Percentiles rank a stretch among this genome's conserved stretches.
These are phyloP conservation scores for Aldabrachelys gigantea DNA, from an alignment of 2,113 vertebrate species.

Conservation along the genomic window DNA sequence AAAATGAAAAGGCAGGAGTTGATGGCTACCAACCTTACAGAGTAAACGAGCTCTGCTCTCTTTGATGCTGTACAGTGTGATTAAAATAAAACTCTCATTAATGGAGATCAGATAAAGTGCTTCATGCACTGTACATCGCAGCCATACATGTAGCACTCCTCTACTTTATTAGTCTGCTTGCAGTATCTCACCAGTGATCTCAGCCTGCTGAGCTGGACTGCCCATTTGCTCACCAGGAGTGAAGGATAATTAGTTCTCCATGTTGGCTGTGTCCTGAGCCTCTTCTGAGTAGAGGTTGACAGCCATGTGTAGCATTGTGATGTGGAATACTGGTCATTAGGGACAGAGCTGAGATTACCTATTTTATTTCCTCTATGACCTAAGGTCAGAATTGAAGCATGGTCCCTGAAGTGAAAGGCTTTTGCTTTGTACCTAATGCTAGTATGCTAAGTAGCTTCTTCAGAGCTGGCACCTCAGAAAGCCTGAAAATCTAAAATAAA, in stretches of 20 bases:
- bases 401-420: conserved; percentile 42
- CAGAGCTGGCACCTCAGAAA: conserved; percentile 41
- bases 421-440: conserved; percentile 14
- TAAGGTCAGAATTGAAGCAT: conserved; percentile 47
- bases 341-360: conserved; percentile 61
- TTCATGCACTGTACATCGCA: conserved; percentile 50
- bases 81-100: conserved; percentile 74
- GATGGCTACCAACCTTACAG: background rate
- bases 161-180: conserved; percentile 61
- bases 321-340: conserved; percentile 45
- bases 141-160: conserved; percentile 45
- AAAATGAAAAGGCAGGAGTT: conserved; percentile 64
- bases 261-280: conserved; percentile 53
- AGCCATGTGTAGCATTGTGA: conserved; percentile 34
- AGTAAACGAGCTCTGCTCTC: conserved; percentile 36
- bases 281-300: conserved; percentile 41
- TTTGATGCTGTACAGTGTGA: conserved; percentile 49
- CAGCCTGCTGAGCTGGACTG: conserved; percentile 38
- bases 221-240: conserved; percentile 49
- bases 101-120: conserved; percentile 37
- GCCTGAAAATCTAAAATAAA: conserved; percentile 36
- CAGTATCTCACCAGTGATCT: background rate
- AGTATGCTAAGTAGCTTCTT: conserved; percentile 41
- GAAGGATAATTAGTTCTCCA: conserved; percentile 65
- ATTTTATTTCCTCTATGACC: conserved; percentile 68